These are phyloP conservation scores for Crax fasciolata DNA, from an alignment of 2,797 vertebrate genomes.

Conservation along the genomic window DNA sequence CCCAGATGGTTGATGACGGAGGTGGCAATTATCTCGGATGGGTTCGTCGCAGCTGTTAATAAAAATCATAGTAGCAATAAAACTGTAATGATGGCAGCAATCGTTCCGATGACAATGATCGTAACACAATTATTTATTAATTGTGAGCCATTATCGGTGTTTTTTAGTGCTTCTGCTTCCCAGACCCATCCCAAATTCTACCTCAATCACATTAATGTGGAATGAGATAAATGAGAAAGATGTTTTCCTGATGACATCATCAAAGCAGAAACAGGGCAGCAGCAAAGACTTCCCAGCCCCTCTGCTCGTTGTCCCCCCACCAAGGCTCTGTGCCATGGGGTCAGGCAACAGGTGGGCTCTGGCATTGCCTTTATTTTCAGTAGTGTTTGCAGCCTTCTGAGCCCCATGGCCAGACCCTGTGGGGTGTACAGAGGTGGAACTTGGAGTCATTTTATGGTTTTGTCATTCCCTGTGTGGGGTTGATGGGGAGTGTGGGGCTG, in stretches of 20 bases:
- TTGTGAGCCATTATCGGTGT: slow-evolving; percentile 46
- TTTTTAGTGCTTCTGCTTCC: background rate
- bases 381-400: background rate
- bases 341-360: background rate
- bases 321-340: background rate
- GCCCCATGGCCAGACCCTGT: background rate
- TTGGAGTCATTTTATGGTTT: background rate
- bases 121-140: slow-evolving; percentile 61
- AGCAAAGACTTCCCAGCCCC: background rate
- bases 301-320: background rate
- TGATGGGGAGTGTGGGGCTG: background rate
- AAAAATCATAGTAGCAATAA: slow-evolving; percentile 50
- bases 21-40: background rate
- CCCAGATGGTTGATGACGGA: background rate
- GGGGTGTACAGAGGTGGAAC: background rate
- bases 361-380: background rate
- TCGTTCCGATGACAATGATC: background rate
- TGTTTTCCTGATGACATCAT: background rate
- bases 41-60: slow-evolving; percentile 47
- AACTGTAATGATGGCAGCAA: slow-evolving; percentile 12
- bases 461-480: background rate
- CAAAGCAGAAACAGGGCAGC: background rate
- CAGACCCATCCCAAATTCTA: background rate
- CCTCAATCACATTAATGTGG: background rate
- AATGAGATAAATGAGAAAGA: background rate